Evolutionary conservation across 2,797 vertebrate species (phyloP), one percentile per base, ranked within the genome.

Genomic region (Enteromius trimaculatus): DNA sequence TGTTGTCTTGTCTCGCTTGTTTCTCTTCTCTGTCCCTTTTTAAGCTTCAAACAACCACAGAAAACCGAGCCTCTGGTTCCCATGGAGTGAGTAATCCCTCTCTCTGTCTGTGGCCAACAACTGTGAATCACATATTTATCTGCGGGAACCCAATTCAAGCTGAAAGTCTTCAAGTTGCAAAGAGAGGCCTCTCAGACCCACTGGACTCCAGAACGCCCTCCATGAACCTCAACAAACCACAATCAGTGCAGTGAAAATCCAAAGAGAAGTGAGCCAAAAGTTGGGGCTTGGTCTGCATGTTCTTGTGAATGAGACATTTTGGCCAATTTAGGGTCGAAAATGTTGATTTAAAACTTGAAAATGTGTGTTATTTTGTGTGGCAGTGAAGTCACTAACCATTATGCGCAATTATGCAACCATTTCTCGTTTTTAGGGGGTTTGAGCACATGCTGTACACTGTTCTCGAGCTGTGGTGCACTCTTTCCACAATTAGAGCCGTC

Each of bases 11-110:
- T 19, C 14, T 58, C 6, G 0, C 47, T 6, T 49, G 8, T 26
- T 51, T 69, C 34, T 47, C 49, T 7, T 53, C 60, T 64, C 44
- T 23, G 21, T 53, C 62, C n/a, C 17, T 19, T 66, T 66, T 68
- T 55, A 76, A 37, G 10, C 39, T 34, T 60, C 74, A 77, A 69
- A 68, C 64, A 34, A 44, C 44, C 79, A 31, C 42, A 77, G 49
- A 82, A 49, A 76, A 44, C 84, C 80, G 79, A 23, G 6, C n/a
- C 10, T 37, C 37, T 16, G 81, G 81, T 90, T 90, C 87, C 88
- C 84, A 87, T 86, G 89, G 86, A 92, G 90, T 90, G 88, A 84
- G 6, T 91, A 87, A 90, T 90, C 90, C 77, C 82, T 69, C 82
- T 85, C 29, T 16, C 47, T 31, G 31, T 47, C 55, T 51, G 51